These are phyloP conservation scores for Helostoma temminkii DNA, from an alignment of 2,797 vertebrate genomes.

Conservation along the genomic window DNA sequence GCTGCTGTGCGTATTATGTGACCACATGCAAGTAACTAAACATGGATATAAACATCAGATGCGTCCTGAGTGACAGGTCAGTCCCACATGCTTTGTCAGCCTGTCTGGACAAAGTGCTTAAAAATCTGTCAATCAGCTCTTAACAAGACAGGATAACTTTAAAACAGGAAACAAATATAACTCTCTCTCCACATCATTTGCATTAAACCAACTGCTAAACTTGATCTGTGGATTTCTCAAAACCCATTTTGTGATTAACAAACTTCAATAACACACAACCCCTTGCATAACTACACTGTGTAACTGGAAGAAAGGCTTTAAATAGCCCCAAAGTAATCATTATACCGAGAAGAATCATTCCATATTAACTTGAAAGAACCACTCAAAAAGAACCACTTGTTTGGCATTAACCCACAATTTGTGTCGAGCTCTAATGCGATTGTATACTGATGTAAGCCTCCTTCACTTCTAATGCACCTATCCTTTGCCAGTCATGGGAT, in stretches of 20 bases:
- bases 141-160: too few relatives aligned
- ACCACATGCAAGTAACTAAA: too few relatives aligned
- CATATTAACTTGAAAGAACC: neutral
- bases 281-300: neutral
- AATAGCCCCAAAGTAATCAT: neutral
- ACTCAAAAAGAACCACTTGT: constrained; percentile 6
- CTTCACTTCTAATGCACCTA: constrained; percentile 3
- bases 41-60: neutral
- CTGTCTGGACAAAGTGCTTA: too few relatives aligned
- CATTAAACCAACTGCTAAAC: neutral
- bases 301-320: neutral
- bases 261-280: neutral
- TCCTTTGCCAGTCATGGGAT: constrained; percentile 10
- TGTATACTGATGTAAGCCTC: constrained; percentile 2
- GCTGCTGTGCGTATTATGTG: too few relatives aligned
- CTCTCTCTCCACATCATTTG: neutral
- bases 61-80: neutral
- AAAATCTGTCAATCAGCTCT: too few relatives aligned
- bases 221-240: too few relatives aligned
- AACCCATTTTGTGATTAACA: neutral
- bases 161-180: too few relatives aligned
- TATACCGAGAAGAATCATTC: neutral
- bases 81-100: too few relatives aligned
- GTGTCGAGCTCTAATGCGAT: constrained; percentile 7
- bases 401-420: constrained; percentile 4